Conservation (phyloP, 1,140 invertebrate species). For the Cydia amplana region DNA sequence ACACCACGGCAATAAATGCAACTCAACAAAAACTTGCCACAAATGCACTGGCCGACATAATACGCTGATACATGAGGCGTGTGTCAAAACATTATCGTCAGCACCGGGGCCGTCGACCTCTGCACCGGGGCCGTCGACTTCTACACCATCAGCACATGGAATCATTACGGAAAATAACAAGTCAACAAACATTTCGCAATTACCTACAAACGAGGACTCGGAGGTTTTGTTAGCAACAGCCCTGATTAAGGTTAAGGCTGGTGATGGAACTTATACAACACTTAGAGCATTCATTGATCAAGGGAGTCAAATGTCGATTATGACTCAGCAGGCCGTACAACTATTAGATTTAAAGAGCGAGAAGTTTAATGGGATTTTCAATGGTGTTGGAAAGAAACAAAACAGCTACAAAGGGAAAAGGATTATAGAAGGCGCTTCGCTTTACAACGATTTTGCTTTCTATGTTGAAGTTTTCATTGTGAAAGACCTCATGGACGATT, state of each 20-base stretch:
- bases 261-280: constrained; percentile 24
- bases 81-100: no score
- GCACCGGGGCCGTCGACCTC: no score
- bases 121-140: no score
- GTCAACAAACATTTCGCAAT: no score
- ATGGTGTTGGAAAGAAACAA: constrained; percentile 36
- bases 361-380: constrained; percentile 33
- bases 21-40: background rate
- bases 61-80: background rate
- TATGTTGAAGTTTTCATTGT: constrained; percentile 36
- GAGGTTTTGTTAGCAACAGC: constrained; percentile 34
- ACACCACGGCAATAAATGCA: constrained; percentile 29
- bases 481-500: constrained; percentile 33
- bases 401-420: constrained; percentile 36
- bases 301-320: constrained; percentile 36
- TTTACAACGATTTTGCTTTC: constrained; percentile 34
- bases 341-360: constrained; percentile 31
- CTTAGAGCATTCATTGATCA: constrained; percentile 35
- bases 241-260: constrained; percentile 14
- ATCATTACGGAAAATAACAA: no score
- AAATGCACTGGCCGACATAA: background rate
- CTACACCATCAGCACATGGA: no score
- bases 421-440: constrained; percentile 26
- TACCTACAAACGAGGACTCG: no score
- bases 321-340: constrained; percentile 37